Evolutionary conservation across 1,140 invertebrate genomes (phyloP).

Genomic region (Lucilia cuprina): DNA sequence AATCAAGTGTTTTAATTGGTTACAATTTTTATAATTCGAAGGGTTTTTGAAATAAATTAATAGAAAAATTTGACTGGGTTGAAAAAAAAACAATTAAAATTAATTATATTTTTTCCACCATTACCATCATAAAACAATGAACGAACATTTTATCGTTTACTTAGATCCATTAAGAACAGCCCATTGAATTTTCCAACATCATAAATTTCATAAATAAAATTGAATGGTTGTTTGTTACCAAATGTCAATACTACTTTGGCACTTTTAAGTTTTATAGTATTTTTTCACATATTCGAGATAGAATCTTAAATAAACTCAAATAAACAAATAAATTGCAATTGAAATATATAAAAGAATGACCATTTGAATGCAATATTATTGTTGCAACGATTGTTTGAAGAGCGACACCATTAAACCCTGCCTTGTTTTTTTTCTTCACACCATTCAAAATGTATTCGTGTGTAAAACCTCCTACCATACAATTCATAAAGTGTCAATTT

Average conservation of each 20-base stretch:
- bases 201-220: neutral
- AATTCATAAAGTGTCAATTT: neutral
- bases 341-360: neutral
- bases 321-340: neutral
- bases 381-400: neutral
- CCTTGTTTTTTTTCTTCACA: neutral
- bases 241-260: conserved; percentile 2
- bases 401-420: neutral
- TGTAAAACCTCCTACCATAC: neutral
- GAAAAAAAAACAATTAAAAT: neutral
- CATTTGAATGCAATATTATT: neutral
- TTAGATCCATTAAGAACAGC: neutral
- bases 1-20: no score
- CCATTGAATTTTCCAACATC: neutral
- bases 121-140: neutral
- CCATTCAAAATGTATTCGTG: neutral
- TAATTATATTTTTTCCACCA: neutral
- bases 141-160: neutral
- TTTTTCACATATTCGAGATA: neutral
- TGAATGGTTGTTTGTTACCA: neutral
- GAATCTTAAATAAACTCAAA: no score
- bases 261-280: neutral
- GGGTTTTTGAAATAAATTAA: no score
- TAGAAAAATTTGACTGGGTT: no score
- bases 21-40: no score